Base-by-base conservation (phyloP, 2,888 invertebrate genomes). In the Empis livida region DNA sequence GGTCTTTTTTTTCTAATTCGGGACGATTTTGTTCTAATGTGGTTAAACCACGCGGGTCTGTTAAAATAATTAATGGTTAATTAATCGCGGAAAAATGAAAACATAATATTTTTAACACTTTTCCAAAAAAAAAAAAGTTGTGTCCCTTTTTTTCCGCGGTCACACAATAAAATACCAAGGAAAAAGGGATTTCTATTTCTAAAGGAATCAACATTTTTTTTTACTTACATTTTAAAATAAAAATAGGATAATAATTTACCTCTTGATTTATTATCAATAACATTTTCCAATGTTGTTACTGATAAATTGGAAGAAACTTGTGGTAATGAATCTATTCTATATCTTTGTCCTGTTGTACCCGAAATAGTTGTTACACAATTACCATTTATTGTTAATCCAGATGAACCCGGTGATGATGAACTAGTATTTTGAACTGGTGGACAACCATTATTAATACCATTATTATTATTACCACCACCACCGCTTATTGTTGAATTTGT, bases 281-380 rank as follows among this genome's bases (percentile, higher is more conserved):
- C 44, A 31, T 51, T 46, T 45, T 59, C 58, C 27, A 55, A 42
- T 52, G 57, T 54, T 42, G 54, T 48, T 48, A 59, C 52, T 44
- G 54, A 46, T 41, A 56, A 51, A 46, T 44, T 49, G 14, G 44
- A 23, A 27, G 46, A 44, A 37, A 46, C 44, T 42, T 49, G 49
- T 23, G 41, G 9, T 41, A 20, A 27, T 13, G 63, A 61, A 50
- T 68, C 68, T 55, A 68, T 54, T 35, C 68, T 62, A 57, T 68
- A 68, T 17, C 68, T 60, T 53, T 66, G 68, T 42, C 61, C 61
- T 43, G 58, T 62, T 47, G 61, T 57, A 16, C 59, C 56, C 8
- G 59, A 53, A 11, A 61, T 52, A 1, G 60, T 59, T 38, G 63
- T 62, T 49, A 64, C 61, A 54, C 68, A 66, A 59, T 63, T 67